These are phyloP conservation scores for Stegastes partitus DNA, from an alignment of 2,113 vertebrate genomes.

Conservation along the genomic window DNA sequence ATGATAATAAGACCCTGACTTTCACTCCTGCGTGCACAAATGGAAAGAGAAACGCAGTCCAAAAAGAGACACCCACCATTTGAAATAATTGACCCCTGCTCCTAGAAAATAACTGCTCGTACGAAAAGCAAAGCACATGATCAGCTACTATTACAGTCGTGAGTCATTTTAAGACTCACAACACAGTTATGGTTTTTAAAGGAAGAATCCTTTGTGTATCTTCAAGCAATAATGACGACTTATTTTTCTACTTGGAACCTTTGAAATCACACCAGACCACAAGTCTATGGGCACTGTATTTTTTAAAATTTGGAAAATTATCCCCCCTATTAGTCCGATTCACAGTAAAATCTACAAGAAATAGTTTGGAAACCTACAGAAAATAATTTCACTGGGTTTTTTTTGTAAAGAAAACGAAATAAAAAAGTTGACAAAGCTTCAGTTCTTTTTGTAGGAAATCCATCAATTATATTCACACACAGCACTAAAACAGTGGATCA, in stretches of 20 bases:
- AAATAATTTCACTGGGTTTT: slow-evolving; percentile 11
- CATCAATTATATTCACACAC: neutral
- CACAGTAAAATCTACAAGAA: slow-evolving; percentile 26
- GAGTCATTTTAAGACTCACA: slow-evolving; percentile 51
- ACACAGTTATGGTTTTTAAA: slow-evolving; percentile 34
- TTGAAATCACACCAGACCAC: slow-evolving; percentile 53
- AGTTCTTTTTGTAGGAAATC: neutral
- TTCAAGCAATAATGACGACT: slow-evolving; percentile 60
- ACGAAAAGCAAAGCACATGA: slow-evolving; percentile 16
- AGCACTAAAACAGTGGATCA: neutral
- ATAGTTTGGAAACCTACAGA: slow-evolving; percentile 22
- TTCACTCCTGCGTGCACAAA: slow-evolving; percentile 45
- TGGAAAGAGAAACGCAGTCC: slow-evolving; percentile 42
- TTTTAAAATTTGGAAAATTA: slow-evolving; percentile 55
- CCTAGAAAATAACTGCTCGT: slow-evolving; percentile 39
- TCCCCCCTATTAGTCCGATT: slow-evolving; percentile 43
- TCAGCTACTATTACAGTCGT: slow-evolving; percentile 50
- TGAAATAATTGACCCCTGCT: slow-evolving; percentile 57
- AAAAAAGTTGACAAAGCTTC: neutral
- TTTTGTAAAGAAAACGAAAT: slow-evolving; percentile 9
- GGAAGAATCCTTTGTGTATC: slow-evolving; percentile 53
- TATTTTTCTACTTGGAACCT: slow-evolving; percentile 23
- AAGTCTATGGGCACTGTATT: slow-evolving; percentile 33
- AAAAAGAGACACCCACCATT: slow-evolving; percentile 46
- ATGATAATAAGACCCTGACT: slow-evolving; percentile 68